Base-by-base conservation (phyloP, 1,140 invertebrate genomes). In the Drosophila suzukii region DNA sequence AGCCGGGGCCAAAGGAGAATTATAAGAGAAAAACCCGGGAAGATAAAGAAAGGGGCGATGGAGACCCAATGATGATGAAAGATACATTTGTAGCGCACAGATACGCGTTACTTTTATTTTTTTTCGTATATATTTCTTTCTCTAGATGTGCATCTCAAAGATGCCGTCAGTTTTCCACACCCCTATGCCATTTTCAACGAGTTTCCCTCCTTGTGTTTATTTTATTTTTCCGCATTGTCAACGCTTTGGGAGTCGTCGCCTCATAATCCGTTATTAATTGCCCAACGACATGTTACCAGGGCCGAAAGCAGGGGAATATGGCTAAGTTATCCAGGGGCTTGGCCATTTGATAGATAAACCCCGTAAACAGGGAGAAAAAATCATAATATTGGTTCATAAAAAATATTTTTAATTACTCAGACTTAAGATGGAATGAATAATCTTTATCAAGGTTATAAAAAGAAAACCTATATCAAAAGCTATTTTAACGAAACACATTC, bases 251-350 rank as follows among this genome's bases (percentile, higher is more conserved):
- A 86, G 78, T 66, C 62, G 41, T 58, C 66, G 68, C 68, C 75
- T 82, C 66, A 88, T 86, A 86, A 86, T 89, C 83, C 83, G 83
- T 86, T 86, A 86, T 86, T 86, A 86, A 86, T 86, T 86, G 79
- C 84, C 65, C 59, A 72, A 78, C 79, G 79, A 83, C 83, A 86
- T 86, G 83, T 89, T 79, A 86, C 60, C 73, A 61, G 62, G 30
- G 44, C 38, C 38, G 17, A 32, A 38, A 58, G 44, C 15, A 44
- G 47, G 46, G 30, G 46, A 36, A 17, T 17, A 13, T 6, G 20
- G 32, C 17, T 12, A 49, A 8, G n/a, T 43, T 34, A 51, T 34
- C 65, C 20, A 17, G 38, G 65, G 65, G 65, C 63, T 68, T 68
- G 65, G 65, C 61, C 61, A 53, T 15, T 17, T 38, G 63, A 67